phyloP scores from a whole-genome alignment of 2,888 invertebrate genomes.

The Saturnia japonica region DNA sequence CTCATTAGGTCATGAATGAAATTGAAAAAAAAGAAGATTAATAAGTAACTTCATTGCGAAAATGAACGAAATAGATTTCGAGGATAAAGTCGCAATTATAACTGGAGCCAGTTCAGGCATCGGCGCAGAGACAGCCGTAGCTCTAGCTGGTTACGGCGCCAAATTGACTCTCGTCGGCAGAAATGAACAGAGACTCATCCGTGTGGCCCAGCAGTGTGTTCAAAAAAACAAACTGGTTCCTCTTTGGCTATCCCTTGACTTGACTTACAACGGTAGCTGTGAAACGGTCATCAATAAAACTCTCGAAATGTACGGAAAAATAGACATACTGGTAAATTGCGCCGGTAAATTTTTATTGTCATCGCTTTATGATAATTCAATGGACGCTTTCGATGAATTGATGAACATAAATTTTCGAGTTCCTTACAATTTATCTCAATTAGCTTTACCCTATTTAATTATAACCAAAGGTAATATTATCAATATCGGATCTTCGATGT shows the following conservation, averaged over 20 bases:
- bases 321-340: slow-evolving; percentile 54
- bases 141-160: slow-evolving; percentile 46
- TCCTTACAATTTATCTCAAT: slow-evolving; percentile 47
- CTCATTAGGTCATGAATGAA: not conserved
- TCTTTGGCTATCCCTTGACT: slow-evolving; percentile 41
- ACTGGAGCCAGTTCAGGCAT: slow-evolving; percentile 60
- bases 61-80: slow-evolving; percentile 47
- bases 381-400: slow-evolving; percentile 50
- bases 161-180: slow-evolving; percentile 47
- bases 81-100: slow-evolving; percentile 53
- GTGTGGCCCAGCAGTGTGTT: slow-evolving; percentile 44
- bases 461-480: slow-evolving; percentile 55
- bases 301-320: slow-evolving; percentile 45
- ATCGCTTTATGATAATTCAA: slow-evolving; percentile 45
- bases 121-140: slow-evolving; percentile 51
- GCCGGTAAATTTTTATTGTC: slow-evolving; percentile 46
- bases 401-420: slow-evolving; percentile 55
- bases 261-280: slow-evolving; percentile 45
- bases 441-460: slow-evolving; percentile 49
- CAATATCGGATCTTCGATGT: slow-evolving; percentile 50
- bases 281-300: slow-evolving; percentile 48
- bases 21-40: not conserved
- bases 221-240: slow-evolving; percentile 33
- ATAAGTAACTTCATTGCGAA: slow-evolving; percentile 14
- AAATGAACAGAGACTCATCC: slow-evolving; percentile 42